Base-by-base conservation (phyloP, 2,113 vertebrate species). In the Melozone crissalis region DNA sequence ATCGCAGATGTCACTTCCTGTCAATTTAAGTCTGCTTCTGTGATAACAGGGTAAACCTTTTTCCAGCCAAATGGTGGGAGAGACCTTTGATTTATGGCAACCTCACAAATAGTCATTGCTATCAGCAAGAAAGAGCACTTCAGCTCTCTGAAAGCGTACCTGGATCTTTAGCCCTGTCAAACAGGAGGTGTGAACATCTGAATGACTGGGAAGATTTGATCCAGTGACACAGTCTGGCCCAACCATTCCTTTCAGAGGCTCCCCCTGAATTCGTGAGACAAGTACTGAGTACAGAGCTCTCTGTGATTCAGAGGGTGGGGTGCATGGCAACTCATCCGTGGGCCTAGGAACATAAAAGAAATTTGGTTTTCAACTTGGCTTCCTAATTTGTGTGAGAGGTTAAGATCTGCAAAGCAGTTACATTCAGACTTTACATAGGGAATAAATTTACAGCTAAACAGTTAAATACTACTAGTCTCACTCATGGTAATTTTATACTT, bases 181-280 rank as follows among this genome's bases (percentile, higher is more conserved):
- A 87, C 99, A 99, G 74, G 99, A 99, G 46, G 98, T 95, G 73
- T 99, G 99, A 71, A 98, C 97, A 12, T 99, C 99, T 10, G 99
- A 99, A 93, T 99, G 99, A 90, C 99, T 99, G 15, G 99, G 99
- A 66, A 99, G 98, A 59, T 98, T 99, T n/a, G 99, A 99, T 27
- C 99, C 99, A 5, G 98, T 99, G 93, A 99, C 99, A 23, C 98
- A 99, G 95, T 99, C 99, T 6, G 98, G 98, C 39, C 99, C 99
- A 62, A 95, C 91, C 90, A 99, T 96, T 59, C 98, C 98, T 85
- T 74, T 95, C 46, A 98, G 95, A 30, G 98, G 97, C 49, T 98
- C 98, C 75, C 98, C 97, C 46, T 98, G 98, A 58, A 99, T 97
- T 77, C 98, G 98, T 24, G 95, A 98, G 23, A 97, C 5, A 0